Percentiles rank a stretch among this genome's conserved stretches.
Conservation (phyloP, 1,140 invertebrate genomes). For the Sycobia sp. region DNA sequence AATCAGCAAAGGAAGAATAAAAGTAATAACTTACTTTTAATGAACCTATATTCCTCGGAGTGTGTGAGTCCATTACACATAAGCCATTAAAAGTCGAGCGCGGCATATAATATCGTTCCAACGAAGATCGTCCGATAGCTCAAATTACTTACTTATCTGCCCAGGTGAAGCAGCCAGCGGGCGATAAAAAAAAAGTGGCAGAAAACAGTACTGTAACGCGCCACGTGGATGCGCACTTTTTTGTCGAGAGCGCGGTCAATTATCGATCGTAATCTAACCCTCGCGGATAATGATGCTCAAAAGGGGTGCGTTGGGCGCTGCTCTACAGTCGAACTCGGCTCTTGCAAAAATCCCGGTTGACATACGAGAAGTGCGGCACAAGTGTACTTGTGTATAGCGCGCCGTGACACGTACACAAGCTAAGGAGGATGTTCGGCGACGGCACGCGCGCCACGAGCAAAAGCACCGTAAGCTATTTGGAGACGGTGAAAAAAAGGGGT, state of each 20-base stretch:
- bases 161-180: too few species aligned
- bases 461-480: slow-evolving; percentile 11
- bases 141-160: too few species aligned
- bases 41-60: too few species aligned
- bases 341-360: slow-evolving; percentile 9
- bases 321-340: slow-evolving; percentile 1
- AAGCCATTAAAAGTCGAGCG: too few species aligned
- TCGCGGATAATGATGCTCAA: slow-evolving; percentile 9
- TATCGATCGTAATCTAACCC: slow-evolving; percentile 32
- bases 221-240: slow-evolving; percentile 16
- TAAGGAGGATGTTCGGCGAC: neutral
- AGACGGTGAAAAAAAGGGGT: neutral
- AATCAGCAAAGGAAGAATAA: too few species aligned
- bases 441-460: slow-evolving; percentile 8
- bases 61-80: too few species aligned
- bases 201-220: slow-evolving; percentile 14
- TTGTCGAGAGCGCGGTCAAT: slow-evolving; percentile 17
- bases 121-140: too few species aligned
- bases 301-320: neutral
- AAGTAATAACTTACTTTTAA: too few species aligned
- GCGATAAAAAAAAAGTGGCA: neutral
- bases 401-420: neutral
- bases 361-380: slow-evolving; percentile 7
- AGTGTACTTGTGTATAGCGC: slow-evolving; percentile 13
- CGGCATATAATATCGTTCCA: too few species aligned